Evolutionary conservation across 35 echinoderm and acorn worm species (phyloP).

Genomic region (Amphiura filiformis): DNA sequence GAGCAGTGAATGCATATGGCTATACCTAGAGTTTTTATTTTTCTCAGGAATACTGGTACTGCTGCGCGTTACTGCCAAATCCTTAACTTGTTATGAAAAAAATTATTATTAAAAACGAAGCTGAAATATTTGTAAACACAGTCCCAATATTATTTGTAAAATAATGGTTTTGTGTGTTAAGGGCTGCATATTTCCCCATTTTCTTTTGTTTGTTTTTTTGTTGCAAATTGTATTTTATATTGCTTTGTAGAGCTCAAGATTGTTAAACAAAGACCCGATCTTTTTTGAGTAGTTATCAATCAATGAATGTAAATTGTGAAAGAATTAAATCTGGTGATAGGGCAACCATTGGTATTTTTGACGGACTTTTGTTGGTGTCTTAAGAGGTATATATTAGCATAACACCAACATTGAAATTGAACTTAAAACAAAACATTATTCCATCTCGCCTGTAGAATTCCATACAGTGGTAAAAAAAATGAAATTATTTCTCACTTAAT

Average conservation of each 20-base stretch:
- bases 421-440: too few species aligned
- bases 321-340: background rate
- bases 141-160: background rate
- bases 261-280: background rate
- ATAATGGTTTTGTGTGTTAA: background rate
- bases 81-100: background rate
- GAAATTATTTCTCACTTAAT: too few species aligned
- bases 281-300: background rate
- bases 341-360: background rate
- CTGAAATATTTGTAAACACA: conserved; percentile 8
- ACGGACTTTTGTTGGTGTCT: background rate
- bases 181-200: background rate
- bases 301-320: background rate
- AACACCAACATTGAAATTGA: too few species aligned
- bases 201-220: background rate
- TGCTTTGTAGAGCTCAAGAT: background rate
- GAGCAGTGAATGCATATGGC: background rate
- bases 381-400: too few species aligned
- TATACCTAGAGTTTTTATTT: background rate
- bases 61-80: background rate
- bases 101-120: background rate
- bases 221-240: background rate
- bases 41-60: background rate
- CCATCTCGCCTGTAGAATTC: too few species aligned
- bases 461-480: too few species aligned